Conservation (phyloP, 2,888 invertebrate genomes). For the Vanessa cardui region DNA sequence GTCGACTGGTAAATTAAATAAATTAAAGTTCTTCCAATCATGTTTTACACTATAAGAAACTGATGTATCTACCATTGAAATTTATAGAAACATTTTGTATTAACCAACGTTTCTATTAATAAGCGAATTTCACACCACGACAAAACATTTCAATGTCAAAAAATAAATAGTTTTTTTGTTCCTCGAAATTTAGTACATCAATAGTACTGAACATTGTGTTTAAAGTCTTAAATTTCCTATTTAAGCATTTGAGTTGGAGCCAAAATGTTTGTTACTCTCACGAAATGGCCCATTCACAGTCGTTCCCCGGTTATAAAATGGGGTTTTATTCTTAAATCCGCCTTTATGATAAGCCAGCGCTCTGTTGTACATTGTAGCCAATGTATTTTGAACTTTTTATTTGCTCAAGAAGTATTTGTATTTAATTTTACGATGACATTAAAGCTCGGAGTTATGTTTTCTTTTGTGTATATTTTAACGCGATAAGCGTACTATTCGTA, state of each 20-base stretch:
- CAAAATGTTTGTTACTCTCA: constrained; percentile 28
- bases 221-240: constrained; percentile 24
- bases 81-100: neutral
- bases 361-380: constrained; percentile 17
- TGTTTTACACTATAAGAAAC: neutral
- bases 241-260: constrained; percentile 27
- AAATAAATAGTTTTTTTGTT: constrained; percentile 10
- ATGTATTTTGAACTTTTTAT: constrained; percentile 13
- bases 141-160: neutral
- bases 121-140: neutral
- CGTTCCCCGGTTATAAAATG: constrained; percentile 22
- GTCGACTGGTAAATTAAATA: too few species aligned
- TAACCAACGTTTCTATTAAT: neutral
- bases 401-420: constrained; percentile 4
- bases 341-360: constrained; percentile 23
- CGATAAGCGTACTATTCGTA: neutral
- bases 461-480: constrained; percentile 4
- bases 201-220: constrained; percentile 10
- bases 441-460: neutral
- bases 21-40: too few species aligned
- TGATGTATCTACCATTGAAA: neutral
- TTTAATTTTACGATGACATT: constrained; percentile 10
- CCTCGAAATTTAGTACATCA: constrained; percentile 8
- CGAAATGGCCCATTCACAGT: constrained; percentile 27
- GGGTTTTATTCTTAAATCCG: constrained; percentile 23